Base-by-base conservation (phyloP, 1,140 invertebrate species). In the Diploscapter pachys region DNA sequence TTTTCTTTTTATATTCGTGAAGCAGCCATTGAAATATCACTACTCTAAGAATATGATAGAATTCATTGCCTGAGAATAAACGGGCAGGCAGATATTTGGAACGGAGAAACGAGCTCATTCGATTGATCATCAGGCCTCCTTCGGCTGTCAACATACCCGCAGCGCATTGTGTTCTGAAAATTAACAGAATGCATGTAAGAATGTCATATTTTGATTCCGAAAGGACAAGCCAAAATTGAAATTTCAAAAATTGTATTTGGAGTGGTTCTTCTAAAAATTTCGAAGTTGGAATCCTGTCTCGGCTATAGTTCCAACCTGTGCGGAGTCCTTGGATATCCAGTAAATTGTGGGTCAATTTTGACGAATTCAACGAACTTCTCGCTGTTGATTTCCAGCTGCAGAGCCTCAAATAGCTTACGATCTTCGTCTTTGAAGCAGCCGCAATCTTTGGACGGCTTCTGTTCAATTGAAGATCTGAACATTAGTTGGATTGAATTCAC, bases 81-180 rank as follows among this genome's bases (percentile, higher is more conserved):
- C n/a, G n/a, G n/a, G n/a, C n/a, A n/a, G n/a, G n/a, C n/a, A n/a
- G n/a, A n/a, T n/a, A n/a, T n/a, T n/a, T n/a, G n/a, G n/a, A n/a
- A n/a, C n/a, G n/a, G n/a, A n/a, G n/a, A n/a, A n/a, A n/a, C n/a
- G n/a, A n/a, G n/a, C n/a, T n/a, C n/a, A n/a, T n/a, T n/a, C n/a
- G n/a, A n/a, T n/a, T n/a, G n/a, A n/a, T n/a, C n/a, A n/a, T n/a
- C n/a, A n/a, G 48, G 9, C 68, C 61, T 49, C 74, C 74, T 59
- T 76, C 74, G 2, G 74, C 74, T 5, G 61, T 76, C 62, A 76
- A 63, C 68, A 64, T 61, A n/a, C 74, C 74, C 55, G 72, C 52
- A 1, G 52, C 13, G 55, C 74, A 76, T 56, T 55, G 51, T 50
- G 74, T n/a, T 11, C 74, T 76, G 50, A 54, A 73, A 73, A 8